These are phyloP conservation scores for Penelope pileata DNA, from an alignment of 2,113 vertebrate species.

Conservation along the genomic window DNA sequence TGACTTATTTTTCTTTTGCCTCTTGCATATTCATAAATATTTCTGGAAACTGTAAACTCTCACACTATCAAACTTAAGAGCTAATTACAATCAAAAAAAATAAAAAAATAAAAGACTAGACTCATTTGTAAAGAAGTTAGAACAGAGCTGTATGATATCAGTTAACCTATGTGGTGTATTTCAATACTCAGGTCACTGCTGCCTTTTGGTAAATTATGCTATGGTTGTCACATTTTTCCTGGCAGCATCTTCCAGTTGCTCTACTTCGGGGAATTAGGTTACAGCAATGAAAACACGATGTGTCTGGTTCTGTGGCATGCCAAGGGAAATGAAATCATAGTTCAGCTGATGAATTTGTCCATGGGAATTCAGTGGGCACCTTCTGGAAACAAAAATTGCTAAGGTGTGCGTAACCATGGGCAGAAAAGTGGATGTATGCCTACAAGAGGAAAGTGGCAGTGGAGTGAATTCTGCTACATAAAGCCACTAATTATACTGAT, in stretches of 20 bases:
- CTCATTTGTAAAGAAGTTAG: not conserved
- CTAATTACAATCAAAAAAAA: not conserved
- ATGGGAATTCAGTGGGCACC: conserved; percentile 45
- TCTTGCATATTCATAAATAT: not conserved
- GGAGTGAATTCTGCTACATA: not conserved
- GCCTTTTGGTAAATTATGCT: not conserved
- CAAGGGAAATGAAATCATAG: conserved; percentile 64
- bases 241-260: conserved; percentile 27
- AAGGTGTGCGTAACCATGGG: not conserved
- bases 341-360: conserved; percentile 29
- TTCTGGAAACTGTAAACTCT: not conserved
- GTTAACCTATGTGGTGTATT: not conserved
- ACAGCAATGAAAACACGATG: conserved; percentile 39
- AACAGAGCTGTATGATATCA: not conserved
- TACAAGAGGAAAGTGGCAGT: not conserved
- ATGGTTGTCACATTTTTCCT: conserved; percentile 46
- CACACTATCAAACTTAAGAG: not conserved
- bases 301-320: conserved; percentile 13
- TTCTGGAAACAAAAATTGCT: conserved; percentile 38
- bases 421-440: not conserved
- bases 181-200: not conserved
- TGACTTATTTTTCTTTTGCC: not conserved
- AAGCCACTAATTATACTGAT: not conserved
- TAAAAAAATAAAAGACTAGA: not conserved
- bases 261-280: conserved; percentile 26